Evolutionary conservation across 1,140 invertebrate species (phyloP).

Genomic region (Cydia splendana): DNA sequence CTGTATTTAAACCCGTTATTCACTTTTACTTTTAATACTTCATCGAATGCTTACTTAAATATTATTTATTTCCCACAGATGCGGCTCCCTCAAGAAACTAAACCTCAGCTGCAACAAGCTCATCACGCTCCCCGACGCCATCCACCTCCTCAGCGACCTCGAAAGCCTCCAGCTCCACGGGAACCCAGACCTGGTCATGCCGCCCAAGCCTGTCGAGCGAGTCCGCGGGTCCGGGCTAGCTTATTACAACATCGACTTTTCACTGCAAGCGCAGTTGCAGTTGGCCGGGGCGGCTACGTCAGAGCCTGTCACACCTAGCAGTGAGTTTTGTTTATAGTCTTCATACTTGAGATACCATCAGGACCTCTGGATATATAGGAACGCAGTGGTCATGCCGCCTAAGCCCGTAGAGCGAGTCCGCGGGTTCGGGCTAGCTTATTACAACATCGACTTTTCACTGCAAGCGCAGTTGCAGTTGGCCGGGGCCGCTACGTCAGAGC

Average conservation of each 20-base stretch:
- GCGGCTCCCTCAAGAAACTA: slow-evolving; percentile 96
- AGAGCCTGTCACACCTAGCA: slow-evolving; percentile 83
- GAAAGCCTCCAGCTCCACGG: slow-evolving; percentile 94
- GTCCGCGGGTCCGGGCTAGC: slow-evolving; percentile 91
- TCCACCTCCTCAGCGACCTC: slow-evolving; percentile 96
- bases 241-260: slow-evolving; percentile 99
- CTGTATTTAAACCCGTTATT: too few species aligned
- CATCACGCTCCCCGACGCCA: slow-evolving; percentile 98
- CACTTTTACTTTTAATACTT: too few species aligned
- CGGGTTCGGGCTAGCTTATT: slow-evolving; percentile 94
- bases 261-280: slow-evolving; percentile 95
- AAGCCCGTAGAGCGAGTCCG: slow-evolving; percentile 92
- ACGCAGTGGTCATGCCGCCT: slow-evolving; percentile 98
- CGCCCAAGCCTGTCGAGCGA: slow-evolving; percentile 94
- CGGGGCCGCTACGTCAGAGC: slow-evolving; percentile 91
- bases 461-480: slow-evolving; percentile 96
- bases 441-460: slow-evolving; percentile 99
- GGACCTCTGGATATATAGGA: slow-evolving; percentile 93
- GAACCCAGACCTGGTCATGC: slow-evolving; percentile 98
- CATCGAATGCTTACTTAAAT: background rate
- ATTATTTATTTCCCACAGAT: slow-evolving; percentile 82
- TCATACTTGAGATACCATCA: slow-evolving; percentile 56
- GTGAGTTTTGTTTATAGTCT: slow-evolving; percentile 70
- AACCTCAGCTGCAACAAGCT: slow-evolving; percentile 96
- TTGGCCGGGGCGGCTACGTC: slow-evolving; percentile 94